These are phyloP conservation scores for Lasaia peninsularis DNA, from an alignment of 1,140 invertebrate genomes.

Conservation along the genomic window DNA sequence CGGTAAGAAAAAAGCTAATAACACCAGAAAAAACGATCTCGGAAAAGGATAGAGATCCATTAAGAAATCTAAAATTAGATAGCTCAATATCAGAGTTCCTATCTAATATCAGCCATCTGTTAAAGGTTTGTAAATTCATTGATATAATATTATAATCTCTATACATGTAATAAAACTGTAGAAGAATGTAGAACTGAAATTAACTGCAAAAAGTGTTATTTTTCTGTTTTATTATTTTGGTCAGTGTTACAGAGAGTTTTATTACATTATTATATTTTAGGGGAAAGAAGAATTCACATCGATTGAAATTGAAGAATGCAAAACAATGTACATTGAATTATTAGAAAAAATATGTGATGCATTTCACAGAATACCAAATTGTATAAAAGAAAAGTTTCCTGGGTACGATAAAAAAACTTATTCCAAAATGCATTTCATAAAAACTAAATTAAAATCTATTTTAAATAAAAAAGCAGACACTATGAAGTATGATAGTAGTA, in stretches of 20 bases:
- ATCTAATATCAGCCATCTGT: conserved; percentile 34
- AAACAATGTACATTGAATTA: conserved; percentile 62
- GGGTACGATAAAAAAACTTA: conserved; percentile 60
- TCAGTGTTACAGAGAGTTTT: neutral
- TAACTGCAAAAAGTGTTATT: too few species aligned
- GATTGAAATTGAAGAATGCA: conserved; percentile 53
- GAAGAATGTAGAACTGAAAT: too few species aligned
- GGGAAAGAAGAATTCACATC: conserved; percentile 31
- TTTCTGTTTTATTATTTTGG: neutral
- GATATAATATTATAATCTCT: too few species aligned
- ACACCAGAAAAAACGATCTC: conserved; percentile 41
- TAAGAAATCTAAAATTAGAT: conserved; percentile 50
- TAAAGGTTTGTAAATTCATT: conserved; percentile 27
- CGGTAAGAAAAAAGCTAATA: conserved; percentile 26
- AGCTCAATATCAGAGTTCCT: conserved; percentile 38
- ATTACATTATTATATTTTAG: conserved; percentile 33
- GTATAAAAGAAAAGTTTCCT: conserved; percentile 60
- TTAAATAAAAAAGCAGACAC: conserved; percentile 18
- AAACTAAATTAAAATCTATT: conserved; percentile 46
- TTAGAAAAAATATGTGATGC: conserved; percentile 65
- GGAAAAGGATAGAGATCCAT: conserved; percentile 39
- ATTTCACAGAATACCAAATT: conserved; percentile 67
- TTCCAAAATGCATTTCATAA: conserved; percentile 53
- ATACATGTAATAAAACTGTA: too few species aligned
- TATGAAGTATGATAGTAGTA: neutral